Conservation (phyloP, 2,888 invertebrate genomes). For the Heliconius aoede region DNA sequence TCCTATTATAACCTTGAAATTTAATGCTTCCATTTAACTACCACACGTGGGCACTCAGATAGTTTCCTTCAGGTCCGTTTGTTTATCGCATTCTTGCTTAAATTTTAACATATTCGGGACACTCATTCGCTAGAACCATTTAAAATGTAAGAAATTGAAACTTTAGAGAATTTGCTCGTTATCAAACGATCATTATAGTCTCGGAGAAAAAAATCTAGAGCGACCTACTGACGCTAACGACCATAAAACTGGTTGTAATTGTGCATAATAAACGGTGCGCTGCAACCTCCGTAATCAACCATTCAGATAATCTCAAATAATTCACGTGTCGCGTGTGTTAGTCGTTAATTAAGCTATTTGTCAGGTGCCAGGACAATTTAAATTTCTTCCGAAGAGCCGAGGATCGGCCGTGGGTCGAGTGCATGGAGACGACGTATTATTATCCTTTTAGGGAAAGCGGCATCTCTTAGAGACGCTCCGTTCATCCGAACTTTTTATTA, state of each 20-base stretch:
- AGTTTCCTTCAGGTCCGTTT: slow-evolving; percentile 62
- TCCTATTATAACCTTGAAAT: slow-evolving; percentile 77
- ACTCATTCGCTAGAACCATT: slow-evolving; percentile 35
- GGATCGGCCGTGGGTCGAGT: slow-evolving; percentile 64
- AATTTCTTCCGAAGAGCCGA: slow-evolving; percentile 77
- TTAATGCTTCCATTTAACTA: slow-evolving; percentile 77
- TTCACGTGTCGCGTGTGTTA: slow-evolving; percentile 74
- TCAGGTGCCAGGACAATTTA: slow-evolving; percentile 78
- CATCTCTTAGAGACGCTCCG: slow-evolving; percentile 72
- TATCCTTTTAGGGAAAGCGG: slow-evolving; percentile 83
- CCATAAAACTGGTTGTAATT: slow-evolving; percentile 55
- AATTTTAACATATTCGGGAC: slow-evolving; percentile 49
- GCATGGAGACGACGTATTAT: slow-evolving; percentile 81
- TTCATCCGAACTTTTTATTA: slow-evolving; percentile 78
- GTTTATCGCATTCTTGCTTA: slow-evolving; percentile 66
- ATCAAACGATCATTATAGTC: slow-evolving; percentile 48
- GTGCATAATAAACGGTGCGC: slow-evolving; percentile 51
- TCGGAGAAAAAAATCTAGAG: slow-evolving; percentile 54
- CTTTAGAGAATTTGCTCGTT: slow-evolving; percentile 49
- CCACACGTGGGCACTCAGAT: slow-evolving; percentile 71
- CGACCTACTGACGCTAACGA: slow-evolving; percentile 55
- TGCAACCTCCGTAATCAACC: slow-evolving; percentile 56
- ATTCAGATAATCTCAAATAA: slow-evolving; percentile 73
- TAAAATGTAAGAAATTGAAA: slow-evolving; percentile 42
- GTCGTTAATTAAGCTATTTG: slow-evolving; percentile 84